phyloP scores from a whole-genome alignment of 2,888 invertebrate genomes.

The Brenthis daphne region DNA sequence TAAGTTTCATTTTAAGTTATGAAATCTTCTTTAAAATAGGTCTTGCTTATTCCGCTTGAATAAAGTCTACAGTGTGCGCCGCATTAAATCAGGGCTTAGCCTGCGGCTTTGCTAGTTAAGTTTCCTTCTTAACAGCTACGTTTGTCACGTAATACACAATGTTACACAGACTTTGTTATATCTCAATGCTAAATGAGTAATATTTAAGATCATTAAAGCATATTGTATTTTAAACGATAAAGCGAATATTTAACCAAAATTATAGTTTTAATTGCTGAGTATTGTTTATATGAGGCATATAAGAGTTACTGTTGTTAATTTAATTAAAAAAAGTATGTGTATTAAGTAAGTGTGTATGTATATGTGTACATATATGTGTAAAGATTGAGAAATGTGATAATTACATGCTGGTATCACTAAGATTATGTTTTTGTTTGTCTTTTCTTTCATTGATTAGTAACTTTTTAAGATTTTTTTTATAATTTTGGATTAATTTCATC shows the following conservation, averaged over 20 bases:
- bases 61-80: conserved; percentile 6
- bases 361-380: no score
- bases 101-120: conserved; percentile 20
- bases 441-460: no score
- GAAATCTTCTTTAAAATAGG: not conserved
- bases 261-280: no score
- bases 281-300: no score
- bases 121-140: conserved; percentile 20
- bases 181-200: not conserved
- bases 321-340: no score
- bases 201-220: not conserved
- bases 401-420: no score
- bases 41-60: not conserved
- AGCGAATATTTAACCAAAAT: not conserved
- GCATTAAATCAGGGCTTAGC: conserved; percentile 9
- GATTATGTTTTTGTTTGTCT: no score
- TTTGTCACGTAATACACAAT: conserved; percentile 12
- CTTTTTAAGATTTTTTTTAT: no score
- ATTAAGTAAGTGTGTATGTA: no score
- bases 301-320: no score
- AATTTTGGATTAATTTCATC: no score
- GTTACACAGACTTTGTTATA: conserved; percentile 2
- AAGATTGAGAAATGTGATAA: no score
- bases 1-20: not conserved
- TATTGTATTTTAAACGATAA: not conserved